phyloP scores from a whole-genome alignment of 2,797 vertebrate species.

The Varecia variegata region DNA sequence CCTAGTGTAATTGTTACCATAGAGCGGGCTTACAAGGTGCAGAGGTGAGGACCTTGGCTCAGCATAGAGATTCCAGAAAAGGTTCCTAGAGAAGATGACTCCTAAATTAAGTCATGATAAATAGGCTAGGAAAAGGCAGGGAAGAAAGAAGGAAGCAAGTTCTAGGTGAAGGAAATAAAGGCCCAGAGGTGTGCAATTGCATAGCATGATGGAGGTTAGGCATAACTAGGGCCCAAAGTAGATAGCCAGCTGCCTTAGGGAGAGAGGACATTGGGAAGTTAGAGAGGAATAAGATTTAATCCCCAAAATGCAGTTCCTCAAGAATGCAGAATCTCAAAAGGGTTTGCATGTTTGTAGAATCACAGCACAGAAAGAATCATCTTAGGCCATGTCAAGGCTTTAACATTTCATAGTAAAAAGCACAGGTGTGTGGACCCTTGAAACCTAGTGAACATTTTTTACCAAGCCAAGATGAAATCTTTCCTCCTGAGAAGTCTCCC shows the following conservation, averaged over 20 bases:
- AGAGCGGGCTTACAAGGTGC: not conserved
- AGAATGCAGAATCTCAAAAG: not conserved
- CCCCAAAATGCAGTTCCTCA: not conserved
- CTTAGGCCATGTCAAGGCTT: not conserved
- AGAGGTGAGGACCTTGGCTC: not conserved
- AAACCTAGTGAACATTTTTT: conserved; percentile 2
- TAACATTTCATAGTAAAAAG: not conserved
- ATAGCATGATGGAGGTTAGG: not conserved
- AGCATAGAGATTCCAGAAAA: not conserved
- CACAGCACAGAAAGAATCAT: not conserved
- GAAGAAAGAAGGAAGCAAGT: not conserved
- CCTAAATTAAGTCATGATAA: not conserved
- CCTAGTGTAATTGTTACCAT: not conserved
- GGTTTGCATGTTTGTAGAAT: not conserved
- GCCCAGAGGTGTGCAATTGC: not conserved
- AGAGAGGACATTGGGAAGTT: not conserved
- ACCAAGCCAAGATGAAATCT: not conserved
- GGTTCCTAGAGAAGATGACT: not conserved
- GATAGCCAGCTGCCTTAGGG: not conserved
- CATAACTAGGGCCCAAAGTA: not conserved
- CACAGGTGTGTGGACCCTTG: not conserved
- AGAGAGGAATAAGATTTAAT: not conserved
- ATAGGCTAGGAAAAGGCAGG: not conserved
- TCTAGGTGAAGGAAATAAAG: not conserved
- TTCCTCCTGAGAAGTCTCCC: not conserved